A percentile compares a stretch with the other conserved stretches of the same genome.
phyloP scores from a whole-genome alignment of 2,888 invertebrate genomes.

The Agrilus biguttatus region DNA sequence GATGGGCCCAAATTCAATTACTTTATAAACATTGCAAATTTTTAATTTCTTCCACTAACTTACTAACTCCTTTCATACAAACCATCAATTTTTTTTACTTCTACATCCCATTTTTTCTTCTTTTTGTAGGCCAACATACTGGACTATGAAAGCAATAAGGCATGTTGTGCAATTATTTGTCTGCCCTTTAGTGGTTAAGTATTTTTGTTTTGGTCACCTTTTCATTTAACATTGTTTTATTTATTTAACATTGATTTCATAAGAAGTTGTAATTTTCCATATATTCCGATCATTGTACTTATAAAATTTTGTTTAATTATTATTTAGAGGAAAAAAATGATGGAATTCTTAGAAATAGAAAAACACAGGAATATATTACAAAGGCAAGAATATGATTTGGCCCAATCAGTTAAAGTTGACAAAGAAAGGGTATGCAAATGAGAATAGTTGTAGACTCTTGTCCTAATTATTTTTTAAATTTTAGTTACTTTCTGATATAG shows the following conservation, averaged over 20 bases:
- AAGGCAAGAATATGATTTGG: conserved; percentile 49
- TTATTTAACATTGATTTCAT: too few relatives aligned
- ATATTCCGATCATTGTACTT: too few relatives aligned
- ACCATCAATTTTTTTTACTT: conserved; percentile 1
- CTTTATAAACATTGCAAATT: too few relatives aligned
- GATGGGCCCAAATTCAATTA: too few relatives aligned
- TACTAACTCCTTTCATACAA: too few relatives aligned
- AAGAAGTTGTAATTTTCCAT: too few relatives aligned
- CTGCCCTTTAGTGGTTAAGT: conserved; percentile 6
- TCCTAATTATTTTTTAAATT: conserved; percentile 9
- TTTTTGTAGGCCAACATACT: conserved; percentile 42
- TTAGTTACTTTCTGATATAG: conserved; percentile 38
- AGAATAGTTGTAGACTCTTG: conserved; percentile 2
- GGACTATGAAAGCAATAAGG: conserved; percentile 45
- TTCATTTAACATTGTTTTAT: too few relatives aligned
- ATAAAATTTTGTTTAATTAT: too few relatives aligned
- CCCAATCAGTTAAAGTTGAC: conserved; percentile 45
- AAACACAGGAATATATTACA: conserved; percentile 47
- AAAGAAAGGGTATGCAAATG: conserved; percentile 36
- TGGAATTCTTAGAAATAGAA: conserved; percentile 42
- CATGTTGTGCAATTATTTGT: conserved; percentile 28
- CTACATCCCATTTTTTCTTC: not conserved
- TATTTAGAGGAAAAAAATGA: conserved; percentile 33
- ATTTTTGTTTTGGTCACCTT: conserved; percentile 17
- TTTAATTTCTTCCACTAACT: too few relatives aligned